Percentiles rank a stretch among this genome's conserved stretches.
These are phyloP conservation scores for Parnassius orleans DNA, from an alignment of 2,888 invertebrate genomes.

Conservation along the genomic window DNA sequence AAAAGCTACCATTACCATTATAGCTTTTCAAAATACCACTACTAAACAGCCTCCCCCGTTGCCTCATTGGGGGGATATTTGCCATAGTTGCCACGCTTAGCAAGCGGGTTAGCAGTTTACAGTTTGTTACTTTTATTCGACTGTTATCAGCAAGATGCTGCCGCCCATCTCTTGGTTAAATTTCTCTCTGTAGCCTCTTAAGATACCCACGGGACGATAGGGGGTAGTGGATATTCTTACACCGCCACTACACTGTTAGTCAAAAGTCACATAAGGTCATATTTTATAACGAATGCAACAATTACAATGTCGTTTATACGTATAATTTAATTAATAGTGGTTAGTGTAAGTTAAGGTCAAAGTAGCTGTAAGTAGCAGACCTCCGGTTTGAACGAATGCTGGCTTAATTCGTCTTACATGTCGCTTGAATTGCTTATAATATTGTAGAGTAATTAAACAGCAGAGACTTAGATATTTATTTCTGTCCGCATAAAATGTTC, in stretches of 20 bases:
- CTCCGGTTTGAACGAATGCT: neutral
- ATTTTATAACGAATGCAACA: neutral
- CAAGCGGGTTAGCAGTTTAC: no score
- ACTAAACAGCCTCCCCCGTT: no score
- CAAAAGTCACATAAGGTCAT: neutral
- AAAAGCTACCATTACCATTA: neutral
- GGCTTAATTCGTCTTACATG: neutral
- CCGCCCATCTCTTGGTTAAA: no score
- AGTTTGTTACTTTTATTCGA: no score
- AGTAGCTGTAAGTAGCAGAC: neutral
- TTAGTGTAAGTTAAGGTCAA: neutral
- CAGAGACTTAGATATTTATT: neutral
- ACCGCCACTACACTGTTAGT: neutral
- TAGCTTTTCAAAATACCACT: no score
- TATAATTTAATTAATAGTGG: neutral
- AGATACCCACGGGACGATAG: no score
- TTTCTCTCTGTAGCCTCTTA: no score
- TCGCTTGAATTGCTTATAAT: neutral
- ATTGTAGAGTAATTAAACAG: neutral
- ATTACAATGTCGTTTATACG: neutral
- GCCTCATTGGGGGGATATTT: no score
- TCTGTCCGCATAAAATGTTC: no score
- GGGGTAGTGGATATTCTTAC: no score
- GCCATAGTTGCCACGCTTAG: no score
- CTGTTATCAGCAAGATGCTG: no score